These are phyloP conservation scores for Sternotherus odoratus DNA, from an alignment of 2,797 vertebrate genomes.

Conservation along the genomic window DNA sequence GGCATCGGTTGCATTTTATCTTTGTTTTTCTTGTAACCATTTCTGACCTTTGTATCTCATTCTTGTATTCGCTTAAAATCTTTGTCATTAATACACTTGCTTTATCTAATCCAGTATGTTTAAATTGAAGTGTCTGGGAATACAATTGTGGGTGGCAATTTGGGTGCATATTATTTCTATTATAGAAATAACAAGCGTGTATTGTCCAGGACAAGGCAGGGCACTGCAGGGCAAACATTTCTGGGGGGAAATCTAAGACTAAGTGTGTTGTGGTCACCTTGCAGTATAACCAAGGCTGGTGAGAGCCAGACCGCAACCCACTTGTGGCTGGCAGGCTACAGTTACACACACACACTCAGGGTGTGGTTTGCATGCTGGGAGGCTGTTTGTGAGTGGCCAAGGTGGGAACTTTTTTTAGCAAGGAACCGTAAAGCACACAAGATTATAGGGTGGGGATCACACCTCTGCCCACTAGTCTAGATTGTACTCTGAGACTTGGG, in stretches of 20 bases:
- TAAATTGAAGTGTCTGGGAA: neutral
- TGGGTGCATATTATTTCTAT: neutral
- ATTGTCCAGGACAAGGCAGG: neutral
- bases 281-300: neutral
- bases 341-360: neutral
- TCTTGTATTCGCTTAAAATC: too few relatives aligned
- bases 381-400: neutral
- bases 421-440: neutral
- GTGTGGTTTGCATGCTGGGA: neutral
- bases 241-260: neutral
- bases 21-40: neutral
- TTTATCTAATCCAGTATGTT: neutral
- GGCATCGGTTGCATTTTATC: neutral
- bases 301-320: neutral
- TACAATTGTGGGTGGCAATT: neutral
- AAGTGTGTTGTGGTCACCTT: neutral
- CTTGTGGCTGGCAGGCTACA: neutral
- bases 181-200: neutral
- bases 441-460: neutral
- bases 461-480: neutral
- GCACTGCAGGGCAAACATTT: neutral
- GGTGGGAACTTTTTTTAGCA: neutral
- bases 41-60: too few relatives aligned
- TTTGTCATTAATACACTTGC: too few relatives aligned
- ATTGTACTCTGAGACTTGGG: neutral